These are phyloP conservation scores for Electrophaes corylata DNA, from an alignment of 2,888 invertebrate species.

Conservation along the genomic window DNA sequence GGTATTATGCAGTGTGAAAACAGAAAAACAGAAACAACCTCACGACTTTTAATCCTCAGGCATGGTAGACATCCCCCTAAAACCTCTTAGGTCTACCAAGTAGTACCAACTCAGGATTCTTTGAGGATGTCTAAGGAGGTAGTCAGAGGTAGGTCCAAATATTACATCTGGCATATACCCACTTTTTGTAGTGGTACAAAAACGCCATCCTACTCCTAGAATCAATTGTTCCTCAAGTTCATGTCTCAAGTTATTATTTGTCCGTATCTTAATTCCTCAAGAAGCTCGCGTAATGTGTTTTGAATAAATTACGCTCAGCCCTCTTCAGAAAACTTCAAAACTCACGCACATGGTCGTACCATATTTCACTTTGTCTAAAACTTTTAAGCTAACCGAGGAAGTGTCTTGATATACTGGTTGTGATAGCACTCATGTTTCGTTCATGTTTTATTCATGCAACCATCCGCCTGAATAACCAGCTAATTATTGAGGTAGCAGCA, in stretches of 20 bases:
- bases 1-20: too few relatives aligned
- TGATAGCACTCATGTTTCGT: slow-evolving; percentile 67
- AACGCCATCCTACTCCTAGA: background rate
- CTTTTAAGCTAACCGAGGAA: slow-evolving; percentile 37
- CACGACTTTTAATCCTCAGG: too few relatives aligned
- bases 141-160: too few relatives aligned
- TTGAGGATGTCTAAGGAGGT: too few relatives aligned
- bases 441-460: slow-evolving; percentile 79
- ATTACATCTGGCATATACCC: too few relatives aligned
- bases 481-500: slow-evolving; percentile 77
- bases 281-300: slow-evolving; percentile 25
- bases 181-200: too few relatives aligned
- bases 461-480: slow-evolving; percentile 72
- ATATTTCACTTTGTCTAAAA: slow-evolving; percentile 31
- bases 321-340: slow-evolving; percentile 40
- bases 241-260: slow-evolving; percentile 1
- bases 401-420: slow-evolving; percentile 49
- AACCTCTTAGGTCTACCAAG: too few relatives aligned
- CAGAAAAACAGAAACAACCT: too few relatives aligned
- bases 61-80: too few relatives aligned
- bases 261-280: slow-evolving; percentile 22
- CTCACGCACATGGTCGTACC: slow-evolving; percentile 27
- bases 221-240: slow-evolving; percentile 6
- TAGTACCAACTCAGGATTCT: too few relatives aligned
- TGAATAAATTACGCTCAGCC: slow-evolving; percentile 42